These are phyloP conservation scores for Amphipyra tragopoginis DNA, from an alignment of 2,888 invertebrate genomes.

Conservation along the genomic window DNA sequence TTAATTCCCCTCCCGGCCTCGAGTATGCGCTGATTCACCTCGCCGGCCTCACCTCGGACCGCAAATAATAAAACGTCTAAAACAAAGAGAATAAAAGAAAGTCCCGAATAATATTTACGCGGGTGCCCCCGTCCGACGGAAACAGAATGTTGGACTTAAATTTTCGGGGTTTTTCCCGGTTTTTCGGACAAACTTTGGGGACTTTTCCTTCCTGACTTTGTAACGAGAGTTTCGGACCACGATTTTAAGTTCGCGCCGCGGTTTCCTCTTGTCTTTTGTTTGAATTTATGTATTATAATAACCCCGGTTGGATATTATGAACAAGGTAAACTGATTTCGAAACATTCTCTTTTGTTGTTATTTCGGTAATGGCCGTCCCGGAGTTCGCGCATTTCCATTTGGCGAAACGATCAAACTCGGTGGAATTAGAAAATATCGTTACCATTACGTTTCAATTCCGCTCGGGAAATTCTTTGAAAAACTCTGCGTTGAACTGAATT, in stretches of 20 bases:
- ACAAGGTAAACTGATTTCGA: conserved; percentile 72
- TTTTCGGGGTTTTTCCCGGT: conserved; percentile 81
- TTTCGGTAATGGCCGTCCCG: conserved; percentile 54
- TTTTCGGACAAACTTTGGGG: conserved; percentile 80
- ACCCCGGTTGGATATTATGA: conserved; percentile 75
- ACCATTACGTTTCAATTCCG: conserved; percentile 45
- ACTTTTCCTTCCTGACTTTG: conserved; percentile 85
- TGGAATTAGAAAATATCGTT: conserved; percentile 52
- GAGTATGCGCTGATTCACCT: conserved; percentile 60
- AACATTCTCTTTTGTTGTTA: conserved; percentile 66
- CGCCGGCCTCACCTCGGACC: conserved; percentile 66
- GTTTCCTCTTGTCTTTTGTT: conserved; percentile 79
- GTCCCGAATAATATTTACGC: conserved; percentile 86
- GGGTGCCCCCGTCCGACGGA: conserved; percentile 76
- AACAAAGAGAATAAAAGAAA: conserved; percentile 86
- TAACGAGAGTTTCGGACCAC: conserved; percentile 78
- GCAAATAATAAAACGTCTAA: conserved; percentile 82
- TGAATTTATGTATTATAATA: conserved; percentile 79
- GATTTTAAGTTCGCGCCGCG: conserved; percentile 77
- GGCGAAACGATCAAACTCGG: conserved; percentile 50
- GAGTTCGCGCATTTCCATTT: conserved; percentile 53
- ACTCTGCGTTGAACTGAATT: conserved; percentile 30
- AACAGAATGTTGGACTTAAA: conserved; percentile 81
- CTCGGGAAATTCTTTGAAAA: conserved; percentile 41
- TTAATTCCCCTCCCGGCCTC: conserved; percentile 31